Conservation (phyloP, 64 coral and sea anemone genomes). For the Montipora efflorescens region DNA sequence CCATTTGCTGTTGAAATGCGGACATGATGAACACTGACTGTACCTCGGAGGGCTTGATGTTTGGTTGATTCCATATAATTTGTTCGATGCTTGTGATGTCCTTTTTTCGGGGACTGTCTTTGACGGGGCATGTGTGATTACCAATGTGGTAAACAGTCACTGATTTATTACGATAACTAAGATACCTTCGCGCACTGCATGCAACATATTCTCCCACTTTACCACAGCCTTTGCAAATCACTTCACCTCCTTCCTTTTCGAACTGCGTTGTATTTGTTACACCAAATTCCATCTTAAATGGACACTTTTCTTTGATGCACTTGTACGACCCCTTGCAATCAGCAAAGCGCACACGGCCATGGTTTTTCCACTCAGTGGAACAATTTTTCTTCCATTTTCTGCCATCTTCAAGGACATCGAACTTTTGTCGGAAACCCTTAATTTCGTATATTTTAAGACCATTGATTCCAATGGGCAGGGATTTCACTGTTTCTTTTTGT, state of each 20-base stretch:
- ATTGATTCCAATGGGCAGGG: constrained; percentile 48
- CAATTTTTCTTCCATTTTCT: constrained; percentile 27
- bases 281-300: too few species aligned
- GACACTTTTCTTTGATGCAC: constrained; percentile 45
- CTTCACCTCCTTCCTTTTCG: too few species aligned
- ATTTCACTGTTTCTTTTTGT: not conserved
- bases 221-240: too few species aligned
- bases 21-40: constrained; percentile 37
- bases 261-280: too few species aligned
- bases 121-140: constrained; percentile 44
- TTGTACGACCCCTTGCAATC: constrained; percentile 63
- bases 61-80: constrained; percentile 8
- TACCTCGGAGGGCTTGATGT: constrained; percentile 46
- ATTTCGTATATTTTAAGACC: constrained; percentile 27
- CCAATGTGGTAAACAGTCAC: constrained; percentile 56
- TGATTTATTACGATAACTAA: constrained; percentile 13
- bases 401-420: too few species aligned
- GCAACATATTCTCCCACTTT: not conserved
- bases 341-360: constrained; percentile 46
- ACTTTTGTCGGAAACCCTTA: too few species aligned
- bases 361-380: constrained; percentile 63
- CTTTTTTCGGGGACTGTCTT: not conserved
- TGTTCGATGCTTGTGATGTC: constrained; percentile 33
- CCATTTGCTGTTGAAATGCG: constrained; percentile 2
- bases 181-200: constrained; percentile 48